Evolutionary conservation across 1,140 invertebrate species (phyloP).

Genomic region (Plectrocnemia conspersa): DNA sequence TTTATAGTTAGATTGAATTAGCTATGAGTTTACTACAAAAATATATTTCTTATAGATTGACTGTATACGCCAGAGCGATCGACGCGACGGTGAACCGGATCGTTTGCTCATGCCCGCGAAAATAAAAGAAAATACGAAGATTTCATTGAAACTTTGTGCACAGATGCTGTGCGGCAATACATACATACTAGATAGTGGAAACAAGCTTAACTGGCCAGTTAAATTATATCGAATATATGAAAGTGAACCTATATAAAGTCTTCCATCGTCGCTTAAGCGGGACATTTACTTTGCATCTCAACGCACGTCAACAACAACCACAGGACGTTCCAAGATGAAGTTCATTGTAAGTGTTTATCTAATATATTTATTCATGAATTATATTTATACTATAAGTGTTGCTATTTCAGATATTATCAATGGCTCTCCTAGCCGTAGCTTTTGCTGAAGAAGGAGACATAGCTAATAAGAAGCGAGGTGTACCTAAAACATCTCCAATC

Average conservation of each 20-base stretch:
- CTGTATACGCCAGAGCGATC: too few relatives aligned
- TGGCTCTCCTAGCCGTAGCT: constrained; percentile 13
- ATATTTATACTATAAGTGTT: neutral
- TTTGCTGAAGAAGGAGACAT: constrained; percentile 22
- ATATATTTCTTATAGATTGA: too few relatives aligned
- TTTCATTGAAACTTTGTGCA: constrained; percentile 7
- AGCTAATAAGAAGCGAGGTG: constrained; percentile 22
- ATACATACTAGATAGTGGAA: constrained; percentile 13
- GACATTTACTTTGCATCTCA: constrained; percentile 18
- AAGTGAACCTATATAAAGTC: constrained; percentile 23
- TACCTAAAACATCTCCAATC: constrained; percentile 14
- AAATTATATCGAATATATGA: constrained; percentile 15
- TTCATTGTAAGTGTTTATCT: neutral
- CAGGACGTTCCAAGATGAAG: constrained; percentile 5
- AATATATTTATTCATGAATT: neutral
- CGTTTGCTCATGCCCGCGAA: constrained; percentile 6
- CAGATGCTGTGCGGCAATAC: constrained; percentile 20
- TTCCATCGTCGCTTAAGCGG: neutral
- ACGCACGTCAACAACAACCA: neutral
- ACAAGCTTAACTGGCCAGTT: constrained; percentile 11
- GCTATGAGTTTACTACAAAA: too few relatives aligned
- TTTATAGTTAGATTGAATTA: too few relatives aligned
- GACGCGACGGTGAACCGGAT: too few relatives aligned
- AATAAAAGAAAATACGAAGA: constrained; percentile 13
- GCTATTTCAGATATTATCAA: constrained; percentile 14